Evolutionary conservation across 2,797 vertebrate species (phyloP), one percentile per base, ranked within the genome.

Genomic region (Ataeniobius toweri): DNA sequence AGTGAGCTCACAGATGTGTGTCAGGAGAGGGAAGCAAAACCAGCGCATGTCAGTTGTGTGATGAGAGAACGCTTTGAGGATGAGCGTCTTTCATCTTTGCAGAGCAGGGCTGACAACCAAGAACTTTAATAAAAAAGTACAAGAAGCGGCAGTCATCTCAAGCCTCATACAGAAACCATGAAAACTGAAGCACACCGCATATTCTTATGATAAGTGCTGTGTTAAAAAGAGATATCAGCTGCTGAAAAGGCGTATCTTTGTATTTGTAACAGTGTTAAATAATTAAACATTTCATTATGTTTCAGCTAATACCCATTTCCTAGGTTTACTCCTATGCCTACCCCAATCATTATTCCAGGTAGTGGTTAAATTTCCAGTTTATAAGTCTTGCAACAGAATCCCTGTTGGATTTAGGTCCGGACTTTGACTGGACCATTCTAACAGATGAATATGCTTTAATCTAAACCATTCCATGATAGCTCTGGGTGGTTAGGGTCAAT

Each of bases 11-110:
- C 87, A 88, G 76, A 83, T 89, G 85, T 92, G 78, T 87, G 89
- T 89, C 85, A 78, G 85, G 73, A 46, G 75, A 83, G 80, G 83
- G 79, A 78, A 77, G 85, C 74, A 80, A 79, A 86, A 89, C 79
- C 36, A 83, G 88, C 51, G 61, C 84, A 79, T 88, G 92, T 91
- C 89, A 86, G 58, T 86, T 88, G 89, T 69, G 91, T 88, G 90
- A 93, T 87, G 85, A 91, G 89, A 82, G 82, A 85, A 88, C 58
- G 75, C 92, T 94, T 88, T 92, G 91, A 91, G 86, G 91, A 91
- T 85, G 90, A 89, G 80, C 79, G 89, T 88, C 89, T 94, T 94
- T 94, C 90, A 92, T 94, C 92, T 90, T 18, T 6, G 61, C 76
- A 39, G 80, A 89, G 88, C 68, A 63, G 67, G 88, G 87, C 86